These are phyloP conservation scores for Pachycephus smyrnensis DNA, from an alignment of 2,888 invertebrate genomes.

Conservation along the genomic window DNA sequence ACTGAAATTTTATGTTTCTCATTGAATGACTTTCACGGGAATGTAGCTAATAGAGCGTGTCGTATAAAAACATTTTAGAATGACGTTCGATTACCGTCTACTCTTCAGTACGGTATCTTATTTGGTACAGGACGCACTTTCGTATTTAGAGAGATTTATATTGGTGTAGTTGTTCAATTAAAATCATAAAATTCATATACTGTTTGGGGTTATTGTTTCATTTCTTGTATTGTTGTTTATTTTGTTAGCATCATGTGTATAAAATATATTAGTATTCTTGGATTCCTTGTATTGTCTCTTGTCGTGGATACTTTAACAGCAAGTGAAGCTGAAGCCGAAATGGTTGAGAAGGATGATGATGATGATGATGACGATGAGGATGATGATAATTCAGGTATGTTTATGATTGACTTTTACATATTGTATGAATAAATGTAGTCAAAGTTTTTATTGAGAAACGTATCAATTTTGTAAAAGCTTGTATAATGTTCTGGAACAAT, in stretches of 20 bases:
- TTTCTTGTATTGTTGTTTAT: not conserved
- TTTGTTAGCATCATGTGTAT: not conserved
- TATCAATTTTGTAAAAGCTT: no score
- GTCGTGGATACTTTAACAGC: not conserved
- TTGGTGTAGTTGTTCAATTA: not conserved
- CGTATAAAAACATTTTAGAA: conserved; percentile 29
- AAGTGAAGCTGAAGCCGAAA: not conserved
- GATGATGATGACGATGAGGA: no score
- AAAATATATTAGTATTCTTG: not conserved
- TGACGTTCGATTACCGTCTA: not conserved
- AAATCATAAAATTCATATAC: not conserved
- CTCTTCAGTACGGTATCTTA: conserved; percentile 9
- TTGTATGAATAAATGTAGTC: conserved; percentile 9
- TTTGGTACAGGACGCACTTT: not conserved
- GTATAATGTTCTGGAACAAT: conserved; percentile 5
- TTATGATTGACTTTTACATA: not conserved
- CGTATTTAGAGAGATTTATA: not conserved
- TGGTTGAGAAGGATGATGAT: no score
- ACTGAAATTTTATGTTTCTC: conserved; percentile 18
- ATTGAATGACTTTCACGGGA: conserved; percentile 42
- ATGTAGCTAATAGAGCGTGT: conserved; percentile 39
- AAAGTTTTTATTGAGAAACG: not conserved
- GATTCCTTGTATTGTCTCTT: no score
- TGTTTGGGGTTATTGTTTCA: not conserved
- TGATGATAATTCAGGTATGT: no score